phyloP scores from a whole-genome alignment of 2,797 vertebrate genomes.

The Rhinella marina region DNA sequence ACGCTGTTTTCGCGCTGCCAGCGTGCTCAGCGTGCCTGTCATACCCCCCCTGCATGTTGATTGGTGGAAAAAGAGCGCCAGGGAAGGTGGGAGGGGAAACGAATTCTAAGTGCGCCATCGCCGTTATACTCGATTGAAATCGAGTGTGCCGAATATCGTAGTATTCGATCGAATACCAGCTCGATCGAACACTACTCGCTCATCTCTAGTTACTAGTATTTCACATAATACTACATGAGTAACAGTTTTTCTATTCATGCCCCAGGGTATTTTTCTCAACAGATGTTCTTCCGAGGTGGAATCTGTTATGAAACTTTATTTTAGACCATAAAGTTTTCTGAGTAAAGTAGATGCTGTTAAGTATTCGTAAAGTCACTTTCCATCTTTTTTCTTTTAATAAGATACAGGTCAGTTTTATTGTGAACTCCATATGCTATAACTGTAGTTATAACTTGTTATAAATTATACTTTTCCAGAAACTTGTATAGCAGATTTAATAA shows the following conservation, averaged over 20 bases:
- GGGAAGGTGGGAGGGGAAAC: too few species aligned
- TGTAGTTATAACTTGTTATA: not conserved
- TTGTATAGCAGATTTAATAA: not conserved
- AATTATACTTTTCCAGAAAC: not conserved
- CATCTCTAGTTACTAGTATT: not conserved
- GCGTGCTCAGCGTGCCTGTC: too few species aligned
- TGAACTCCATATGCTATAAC: not conserved
- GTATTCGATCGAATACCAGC: too few species aligned
- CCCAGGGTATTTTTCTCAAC: not conserved
- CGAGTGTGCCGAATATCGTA: too few species aligned
- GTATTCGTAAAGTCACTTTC: not conserved
- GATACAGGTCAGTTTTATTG: not conserved
- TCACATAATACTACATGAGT: not conserved
- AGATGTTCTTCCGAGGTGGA: not conserved
- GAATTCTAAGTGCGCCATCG: too few species aligned
- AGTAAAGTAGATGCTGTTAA: not conserved
- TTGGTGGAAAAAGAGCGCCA: too few species aligned
- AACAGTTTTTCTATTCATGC: conserved; percentile 10
- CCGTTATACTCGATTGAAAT: too few species aligned
- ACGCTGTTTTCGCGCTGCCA: too few species aligned
- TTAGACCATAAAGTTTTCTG: not conserved
- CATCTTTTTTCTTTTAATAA: not conserved
- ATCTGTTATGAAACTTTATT: conserved; percentile 20
- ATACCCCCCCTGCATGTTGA: too few species aligned
- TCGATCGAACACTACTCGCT: too few species aligned